Evolutionary conservation across 2,888 invertebrate genomes (phyloP).

Genomic region (Trichogramma dendrolimi): DNA sequence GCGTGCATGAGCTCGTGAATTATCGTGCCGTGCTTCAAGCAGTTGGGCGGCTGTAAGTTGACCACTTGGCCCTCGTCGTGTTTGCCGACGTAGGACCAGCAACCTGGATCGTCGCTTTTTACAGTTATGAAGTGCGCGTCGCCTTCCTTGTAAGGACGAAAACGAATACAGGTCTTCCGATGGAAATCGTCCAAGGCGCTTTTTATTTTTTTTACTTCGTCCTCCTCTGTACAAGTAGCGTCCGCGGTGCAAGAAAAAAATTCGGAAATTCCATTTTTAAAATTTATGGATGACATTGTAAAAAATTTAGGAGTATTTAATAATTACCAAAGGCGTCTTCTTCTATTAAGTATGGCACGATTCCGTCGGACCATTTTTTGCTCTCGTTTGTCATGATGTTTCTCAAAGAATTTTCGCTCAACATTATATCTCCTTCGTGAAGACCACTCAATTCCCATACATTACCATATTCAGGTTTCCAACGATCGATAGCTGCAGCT

Average conservation of each 20-base stretch:
- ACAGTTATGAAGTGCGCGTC: constrained; percentile 60
- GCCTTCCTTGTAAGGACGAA: constrained; percentile 58
- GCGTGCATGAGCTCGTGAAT: constrained; percentile 75
- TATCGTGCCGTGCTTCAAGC: constrained; percentile 55
- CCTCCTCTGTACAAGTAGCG: constrained; percentile 39
- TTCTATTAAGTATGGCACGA: constrained; percentile 57
- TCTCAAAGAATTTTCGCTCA: constrained; percentile 46
- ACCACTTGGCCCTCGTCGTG: constrained; percentile 58
- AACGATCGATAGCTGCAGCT: constrained; percentile 30
- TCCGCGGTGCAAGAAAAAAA: neutral
- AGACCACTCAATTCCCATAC: constrained; percentile 59
- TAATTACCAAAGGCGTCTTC: constrained; percentile 56
- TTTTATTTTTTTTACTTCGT: constrained; percentile 54
- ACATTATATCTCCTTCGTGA: constrained; percentile 63
- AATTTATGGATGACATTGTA: neutral
- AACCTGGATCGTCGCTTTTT: constrained; percentile 57
- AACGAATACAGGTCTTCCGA: constrained; percentile 61
- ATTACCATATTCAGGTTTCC: constrained; percentile 54
- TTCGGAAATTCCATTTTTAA: constrained; percentile 8
- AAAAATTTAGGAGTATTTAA: constrained; percentile 4
- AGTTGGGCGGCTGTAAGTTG: constrained; percentile 53
- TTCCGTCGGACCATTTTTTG: constrained; percentile 56
- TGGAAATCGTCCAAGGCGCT: constrained; percentile 61
- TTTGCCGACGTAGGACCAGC: constrained; percentile 66
- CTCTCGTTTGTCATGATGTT: constrained; percentile 54